Evolutionary conservation across 2,113 vertebrate species (phyloP).

Genomic region (Sisor rabdophorus): DNA sequence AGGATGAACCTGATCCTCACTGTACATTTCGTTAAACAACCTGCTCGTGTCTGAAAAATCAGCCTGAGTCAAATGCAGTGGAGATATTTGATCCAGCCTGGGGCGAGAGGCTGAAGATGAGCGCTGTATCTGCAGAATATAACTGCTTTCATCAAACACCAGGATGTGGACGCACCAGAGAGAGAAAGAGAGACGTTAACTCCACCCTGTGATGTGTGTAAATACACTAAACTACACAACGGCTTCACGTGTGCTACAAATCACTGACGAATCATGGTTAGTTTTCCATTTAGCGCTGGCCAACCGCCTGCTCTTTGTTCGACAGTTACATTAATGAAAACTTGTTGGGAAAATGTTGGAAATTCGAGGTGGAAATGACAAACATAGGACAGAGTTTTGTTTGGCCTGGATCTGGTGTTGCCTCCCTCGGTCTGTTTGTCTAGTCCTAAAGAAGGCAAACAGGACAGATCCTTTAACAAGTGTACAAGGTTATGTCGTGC

Average conservation of each 20-base stretch:
- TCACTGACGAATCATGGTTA: not conserved
- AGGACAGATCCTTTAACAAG: constrained; percentile 1
- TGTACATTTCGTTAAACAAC: not conserved
- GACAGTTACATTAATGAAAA: too few species aligned
- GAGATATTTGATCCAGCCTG: constrained; percentile 27
- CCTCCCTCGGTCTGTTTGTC: constrained; percentile 17
- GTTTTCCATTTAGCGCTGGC: not conserved
- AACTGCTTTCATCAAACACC: constrained; percentile 21
- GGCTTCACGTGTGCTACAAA: not conserved
- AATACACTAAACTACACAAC: not conserved
- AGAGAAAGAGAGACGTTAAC: constrained; percentile 16
- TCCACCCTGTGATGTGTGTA: constrained; percentile 8
- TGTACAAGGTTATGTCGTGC: not conserved
- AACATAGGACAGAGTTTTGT: constrained; percentile 6
- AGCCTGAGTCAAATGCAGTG: constrained; percentile 14
- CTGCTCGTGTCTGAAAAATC: constrained; percentile 23
- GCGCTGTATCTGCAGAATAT: constrained; percentile 26
- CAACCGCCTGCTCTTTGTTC: not conserved
- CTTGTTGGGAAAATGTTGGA: constrained; percentile 4
- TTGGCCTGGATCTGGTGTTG: not conserved
- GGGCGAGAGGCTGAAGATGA: constrained; percentile 19
- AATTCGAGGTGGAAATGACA: constrained; percentile 11
- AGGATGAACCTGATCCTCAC: not conserved
- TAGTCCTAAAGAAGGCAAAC: constrained; percentile 19
- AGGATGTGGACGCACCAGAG: constrained; percentile 18